phyloP scores from a whole-genome alignment of 35 echinoderm and acorn worm species.

The Diadema setosum region DNA sequence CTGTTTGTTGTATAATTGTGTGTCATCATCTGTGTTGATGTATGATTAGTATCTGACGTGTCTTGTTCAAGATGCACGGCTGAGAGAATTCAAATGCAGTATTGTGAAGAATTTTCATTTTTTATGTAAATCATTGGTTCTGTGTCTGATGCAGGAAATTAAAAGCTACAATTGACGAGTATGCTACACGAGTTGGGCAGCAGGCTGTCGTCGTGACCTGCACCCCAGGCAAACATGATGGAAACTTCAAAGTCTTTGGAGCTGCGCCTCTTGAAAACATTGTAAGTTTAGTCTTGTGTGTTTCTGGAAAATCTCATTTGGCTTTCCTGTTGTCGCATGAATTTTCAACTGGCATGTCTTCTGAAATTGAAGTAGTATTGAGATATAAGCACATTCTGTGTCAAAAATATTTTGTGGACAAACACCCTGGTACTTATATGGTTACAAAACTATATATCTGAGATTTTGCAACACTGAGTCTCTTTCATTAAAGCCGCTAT shows the following conservation, averaged over 20 bases:
- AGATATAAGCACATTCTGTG: too few species aligned
- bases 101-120: background rate
- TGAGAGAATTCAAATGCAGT: background rate
- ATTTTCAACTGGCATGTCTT: too few species aligned
- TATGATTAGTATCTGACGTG: background rate
- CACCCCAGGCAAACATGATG: slow-evolving; percentile 88
- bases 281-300: slow-evolving; percentile 49
- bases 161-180: slow-evolving; percentile 91
- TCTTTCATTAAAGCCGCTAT: too few species aligned
- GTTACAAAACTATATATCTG: too few species aligned
- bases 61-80: background rate
- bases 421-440: too few species aligned
- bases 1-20: too few species aligned
- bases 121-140: background rate
- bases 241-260: slow-evolving; percentile 94
- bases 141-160: slow-evolving; percentile 79
- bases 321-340: too few species aligned
- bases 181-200: slow-evolving; percentile 94
- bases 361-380: too few species aligned
- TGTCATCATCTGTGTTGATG: background rate
- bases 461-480: too few species aligned
- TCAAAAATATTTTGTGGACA: too few species aligned
- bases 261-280: slow-evolving; percentile 92
- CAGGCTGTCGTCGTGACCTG: slow-evolving; percentile 85
- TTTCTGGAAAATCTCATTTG: too few species aligned